Evolutionary conservation across 2,797 vertebrate species (phyloP), one percentile per base, ranked within the genome.

Genomic region (Pelobates cultripes): DNA sequence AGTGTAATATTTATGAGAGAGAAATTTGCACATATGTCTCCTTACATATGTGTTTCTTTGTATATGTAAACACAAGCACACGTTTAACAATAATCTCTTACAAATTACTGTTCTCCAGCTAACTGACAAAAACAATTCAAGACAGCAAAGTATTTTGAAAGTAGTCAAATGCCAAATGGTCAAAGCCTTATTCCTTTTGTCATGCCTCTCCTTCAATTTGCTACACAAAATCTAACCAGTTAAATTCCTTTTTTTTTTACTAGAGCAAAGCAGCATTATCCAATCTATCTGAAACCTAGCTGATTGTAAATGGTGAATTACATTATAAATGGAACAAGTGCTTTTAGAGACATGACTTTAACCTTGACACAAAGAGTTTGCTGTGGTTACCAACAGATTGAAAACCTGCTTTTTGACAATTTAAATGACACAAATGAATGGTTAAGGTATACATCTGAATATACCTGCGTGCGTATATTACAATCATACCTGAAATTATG

Each of bases 341-440:
- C 60, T 13, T 73, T 55, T 7, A 17, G 28, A 51, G 60, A 66
- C 70, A 67, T 5, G 28, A 66, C 51, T 66, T 43, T 79, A 66
- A 72, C 69, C 78, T 79, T 73, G 69, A 79, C 43, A 72, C 69
- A 80, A 66, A 55, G 13, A 53, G 28, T 66, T 79, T 17, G 57
- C 40, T 2, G 9, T 51, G n/a, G 44, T 42, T 43, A 72, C 57
- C 55, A 63, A n/a, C 60, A 15, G 53, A 81, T 70, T 75, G 71
- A 74, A 80, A 57, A 43, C 17, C 17, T n/a, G 43, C 53, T 40
- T 75, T 57, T 17, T 81, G 43, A 47, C 78, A 53, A 17, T 41
- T 66, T 72, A n/a, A 43, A 73, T 73, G 53, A 66, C 14, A 71
- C 68, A 75, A 28, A 57, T 67, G 61, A 80, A 80, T 80, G 43